Conservation (phyloP, 2,888 invertebrate species). For the Drosophila nr. perissopoda region DNA sequence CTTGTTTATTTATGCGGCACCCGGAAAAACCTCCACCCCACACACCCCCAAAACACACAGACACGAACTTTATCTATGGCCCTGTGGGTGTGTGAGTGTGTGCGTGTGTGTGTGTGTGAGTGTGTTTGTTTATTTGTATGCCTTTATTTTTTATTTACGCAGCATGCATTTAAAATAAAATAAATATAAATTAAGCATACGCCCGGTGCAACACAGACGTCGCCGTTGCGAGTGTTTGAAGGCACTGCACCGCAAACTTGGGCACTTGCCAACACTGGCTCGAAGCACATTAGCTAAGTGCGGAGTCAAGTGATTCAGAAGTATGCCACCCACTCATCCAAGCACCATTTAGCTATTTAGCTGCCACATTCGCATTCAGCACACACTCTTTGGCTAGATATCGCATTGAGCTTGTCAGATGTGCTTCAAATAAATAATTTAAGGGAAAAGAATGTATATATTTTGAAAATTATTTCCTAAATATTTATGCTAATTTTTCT, state of each 20-base stretch:
- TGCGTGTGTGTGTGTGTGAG: constrained; percentile 18
- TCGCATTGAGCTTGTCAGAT: not conserved
- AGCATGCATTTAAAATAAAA: constrained; percentile 77
- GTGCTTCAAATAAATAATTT: not conserved
- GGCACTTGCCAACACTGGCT: constrained; percentile 16
- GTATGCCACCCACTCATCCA: constrained; percentile 8
- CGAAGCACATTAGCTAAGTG: constrained; percentile 38
- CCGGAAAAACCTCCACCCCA: constrained; percentile 59
- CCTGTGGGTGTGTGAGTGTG: constrained; percentile 20
- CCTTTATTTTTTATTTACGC: constrained; percentile 68
- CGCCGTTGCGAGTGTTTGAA: constrained; percentile 24
- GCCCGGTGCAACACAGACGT: constrained; percentile 60
- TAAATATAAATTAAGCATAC: constrained; percentile 79
- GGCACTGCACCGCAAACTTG: constrained; percentile 19
- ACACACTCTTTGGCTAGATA: not conserved
- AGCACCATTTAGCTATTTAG: constrained; percentile 19
- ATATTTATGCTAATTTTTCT: not conserved
- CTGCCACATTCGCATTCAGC: not conserved
- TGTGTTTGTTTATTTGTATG: not conserved
- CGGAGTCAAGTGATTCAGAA: constrained; percentile 14
- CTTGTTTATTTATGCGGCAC: constrained; percentile 76
- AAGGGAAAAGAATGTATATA: not conserved
- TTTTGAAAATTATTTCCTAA: not conserved
- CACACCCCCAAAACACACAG: constrained; percentile 18
- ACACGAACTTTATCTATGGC: constrained; percentile 12